phyloP scores from a whole-genome alignment of 2,888 invertebrate species.

The Acanthosepion lycidas region DNA sequence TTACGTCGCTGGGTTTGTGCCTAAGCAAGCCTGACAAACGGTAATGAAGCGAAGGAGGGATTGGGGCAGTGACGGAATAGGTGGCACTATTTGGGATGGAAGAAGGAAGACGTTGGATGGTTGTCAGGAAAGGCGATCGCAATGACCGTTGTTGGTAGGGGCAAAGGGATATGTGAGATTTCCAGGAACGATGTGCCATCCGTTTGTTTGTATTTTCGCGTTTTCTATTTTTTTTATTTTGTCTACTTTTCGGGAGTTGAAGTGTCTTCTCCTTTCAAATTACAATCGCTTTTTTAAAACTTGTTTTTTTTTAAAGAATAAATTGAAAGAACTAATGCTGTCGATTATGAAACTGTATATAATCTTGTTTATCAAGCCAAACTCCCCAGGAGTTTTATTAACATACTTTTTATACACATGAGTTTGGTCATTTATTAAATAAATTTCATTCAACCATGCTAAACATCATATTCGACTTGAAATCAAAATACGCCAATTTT shows the following conservation, averaged over 20 bases:
- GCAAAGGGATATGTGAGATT: not conserved
- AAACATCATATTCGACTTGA: no score
- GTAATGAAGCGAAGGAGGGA: not conserved
- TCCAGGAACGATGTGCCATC: not conserved
- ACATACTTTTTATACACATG: no score
- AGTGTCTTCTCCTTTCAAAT: no score
- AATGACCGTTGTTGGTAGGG: not conserved
- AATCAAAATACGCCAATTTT: no score
- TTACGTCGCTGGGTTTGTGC: slow-evolving; percentile 34
- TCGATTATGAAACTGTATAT: no score
- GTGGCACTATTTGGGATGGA: not conserved
- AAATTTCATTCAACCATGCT: no score
- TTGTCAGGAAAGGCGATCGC: not conserved
- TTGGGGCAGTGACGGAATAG: not conserved
- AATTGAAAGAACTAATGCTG: no score
- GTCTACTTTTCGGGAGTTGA: not conserved
- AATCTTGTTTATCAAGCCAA: no score
- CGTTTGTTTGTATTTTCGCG: not conserved
- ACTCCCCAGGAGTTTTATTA: no score
- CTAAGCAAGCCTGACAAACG: slow-evolving; percentile 45
- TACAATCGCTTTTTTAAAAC: no score
- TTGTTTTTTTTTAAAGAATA: no score
- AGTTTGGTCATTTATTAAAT: no score
- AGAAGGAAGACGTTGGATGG: not conserved
- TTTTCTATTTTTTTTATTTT: not conserved